Percentiles rank a stretch among this genome's conserved stretches.
Conservation (phyloP, 1,140 invertebrate species). For the Myzus persicae region DNA sequence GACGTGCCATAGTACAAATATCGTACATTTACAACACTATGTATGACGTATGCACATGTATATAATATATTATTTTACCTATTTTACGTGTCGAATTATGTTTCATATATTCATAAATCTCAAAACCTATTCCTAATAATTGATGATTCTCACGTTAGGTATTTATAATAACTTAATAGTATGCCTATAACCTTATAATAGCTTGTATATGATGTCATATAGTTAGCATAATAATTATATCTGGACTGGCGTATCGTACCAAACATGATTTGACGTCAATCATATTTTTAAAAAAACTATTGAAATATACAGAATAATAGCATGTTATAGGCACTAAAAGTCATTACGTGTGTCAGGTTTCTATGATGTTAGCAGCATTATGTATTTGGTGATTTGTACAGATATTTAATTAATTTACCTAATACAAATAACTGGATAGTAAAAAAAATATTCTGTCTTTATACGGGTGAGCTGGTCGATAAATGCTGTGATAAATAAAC, state of each 20-base stretch:
- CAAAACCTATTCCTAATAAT: background rate
- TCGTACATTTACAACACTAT: too few species aligned
- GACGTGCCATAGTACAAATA: too few species aligned
- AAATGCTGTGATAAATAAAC: background rate
- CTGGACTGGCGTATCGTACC: background rate
- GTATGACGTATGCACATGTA: too few species aligned
- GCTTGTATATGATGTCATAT: background rate
- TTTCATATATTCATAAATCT: background rate
- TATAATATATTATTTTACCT: too few species aligned
- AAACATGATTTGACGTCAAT: background rate
- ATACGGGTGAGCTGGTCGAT: background rate
- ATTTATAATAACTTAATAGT: background rate
- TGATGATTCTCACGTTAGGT: too few species aligned
- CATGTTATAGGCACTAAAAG: too few species aligned
- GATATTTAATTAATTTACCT: background rate
- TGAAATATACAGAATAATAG: background rate
- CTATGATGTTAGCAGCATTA: background rate
- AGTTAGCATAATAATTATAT: background rate
- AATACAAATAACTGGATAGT: background rate
- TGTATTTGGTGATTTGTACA: background rate
- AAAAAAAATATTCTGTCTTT: background rate
- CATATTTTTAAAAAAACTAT: background rate
- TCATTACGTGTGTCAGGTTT: too few species aligned
- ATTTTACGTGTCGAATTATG: too few species aligned
- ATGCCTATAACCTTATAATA: background rate